These are phyloP conservation scores for Phaonia tiefii DNA, from an alignment of 2,888 invertebrate species.

Conservation along the genomic window DNA sequence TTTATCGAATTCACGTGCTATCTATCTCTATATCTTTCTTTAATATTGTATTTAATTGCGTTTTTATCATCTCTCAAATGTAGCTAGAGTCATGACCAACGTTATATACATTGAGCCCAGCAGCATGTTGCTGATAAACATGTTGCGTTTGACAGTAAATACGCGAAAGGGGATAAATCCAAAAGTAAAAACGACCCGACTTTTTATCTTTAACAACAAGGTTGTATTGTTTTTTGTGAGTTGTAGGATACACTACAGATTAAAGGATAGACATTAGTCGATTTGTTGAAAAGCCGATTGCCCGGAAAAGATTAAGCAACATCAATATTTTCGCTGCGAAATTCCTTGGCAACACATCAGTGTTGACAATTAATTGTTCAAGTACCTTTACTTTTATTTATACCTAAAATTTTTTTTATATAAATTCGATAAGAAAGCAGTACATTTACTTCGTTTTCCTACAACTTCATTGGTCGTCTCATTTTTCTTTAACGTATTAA, in stretches of 20 bases:
- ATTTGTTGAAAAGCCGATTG: no score
- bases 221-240: neutral
- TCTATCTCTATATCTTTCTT: neutral
- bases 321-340: no score
- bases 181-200: conserved; percentile 32
- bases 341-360: neutral
- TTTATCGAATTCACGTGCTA: no score
- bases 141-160: neutral
- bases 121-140: conserved; percentile 14
- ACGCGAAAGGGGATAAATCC: conserved; percentile 18
- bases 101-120: neutral
- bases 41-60: neutral
- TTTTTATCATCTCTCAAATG: conserved; percentile 14
- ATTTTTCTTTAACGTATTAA: no score
- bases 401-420: no score
- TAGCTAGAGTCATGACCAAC: neutral
- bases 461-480: no score
- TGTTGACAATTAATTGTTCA: neutral
- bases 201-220: conserved; percentile 15
- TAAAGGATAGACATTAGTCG: no score
- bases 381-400: neutral
- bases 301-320: no score
- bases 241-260: no score
- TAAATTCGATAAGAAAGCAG: no score
- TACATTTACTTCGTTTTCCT: no score